Evolutionary conservation across 2,888 invertebrate species (phyloP).

Genomic region (Thalpophila matura): DNA sequence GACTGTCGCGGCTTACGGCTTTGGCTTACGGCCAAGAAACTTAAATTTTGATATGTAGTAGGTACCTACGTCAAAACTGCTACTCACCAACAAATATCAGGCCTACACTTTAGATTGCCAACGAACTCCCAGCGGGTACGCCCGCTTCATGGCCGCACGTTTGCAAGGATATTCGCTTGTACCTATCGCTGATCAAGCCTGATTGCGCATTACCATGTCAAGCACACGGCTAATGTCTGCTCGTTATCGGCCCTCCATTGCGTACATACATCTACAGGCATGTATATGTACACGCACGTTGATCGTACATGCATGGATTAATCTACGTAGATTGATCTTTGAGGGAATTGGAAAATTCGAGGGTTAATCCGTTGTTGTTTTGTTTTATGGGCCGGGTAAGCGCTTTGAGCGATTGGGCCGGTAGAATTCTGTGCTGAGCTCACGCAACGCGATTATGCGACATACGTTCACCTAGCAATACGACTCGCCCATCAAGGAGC

Average conservation of each 20-base stretch:
- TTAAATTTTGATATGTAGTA: no score
- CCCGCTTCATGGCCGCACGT: constrained; percentile 56
- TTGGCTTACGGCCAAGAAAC: no score
- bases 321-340: constrained; percentile 2
- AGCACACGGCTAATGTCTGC: constrained; percentile 70
- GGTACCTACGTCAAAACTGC: no score
- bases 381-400: no score
- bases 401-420: no score
- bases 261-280: constrained; percentile 18
- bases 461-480: no score
- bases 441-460: no score
- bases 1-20: no score
- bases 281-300: not conserved
- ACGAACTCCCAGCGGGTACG: not conserved
- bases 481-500: no score
- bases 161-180: constrained; percentile 64
- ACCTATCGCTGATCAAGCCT: constrained; percentile 72
- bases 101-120: not conserved
- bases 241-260: constrained; percentile 65
- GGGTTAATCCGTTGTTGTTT: not conserved
- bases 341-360: not conserved
- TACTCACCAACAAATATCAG: no score
- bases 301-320: constrained; percentile 12
- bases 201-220: constrained; percentile 81
- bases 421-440: no score